Evolutionary conservation across 2,888 invertebrate species (phyloP), one percentile per base, ranked within the genome.

Genomic region (Lasioglossum marginatum): DNA sequence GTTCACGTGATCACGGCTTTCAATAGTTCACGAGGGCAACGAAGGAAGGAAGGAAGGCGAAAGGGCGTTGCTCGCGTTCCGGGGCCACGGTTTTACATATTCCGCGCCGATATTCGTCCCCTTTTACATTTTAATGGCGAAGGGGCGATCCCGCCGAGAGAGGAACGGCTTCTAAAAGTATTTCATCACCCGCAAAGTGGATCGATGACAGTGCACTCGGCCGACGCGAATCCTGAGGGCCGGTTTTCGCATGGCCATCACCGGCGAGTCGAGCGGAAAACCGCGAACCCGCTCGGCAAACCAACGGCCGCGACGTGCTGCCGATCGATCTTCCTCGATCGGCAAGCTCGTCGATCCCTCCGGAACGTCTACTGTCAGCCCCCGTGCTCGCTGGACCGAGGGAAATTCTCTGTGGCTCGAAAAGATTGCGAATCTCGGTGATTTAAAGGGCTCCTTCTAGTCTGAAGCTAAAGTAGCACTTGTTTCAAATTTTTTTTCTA

Each of bases 251-350:
- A 68, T 23, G 74, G 37, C 43, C 57, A 31, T 83, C 48, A 40
- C 40, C 31, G 27, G 45, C 57, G 75, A 77, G 16, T 60, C 74
- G 83, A 66, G 73, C 57, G 77, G 83, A 84, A 82, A 84, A 84
- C 77, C 83, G 68, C 83, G 57, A 34, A 60, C 72, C 72, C 40
- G 57, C 63, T 79, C 43, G 78, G 52, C 71, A 75, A 83, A 83
- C 85, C 84, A 84, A 52, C 68, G 60, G 0, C 10, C 40, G 40
- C 34, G 19, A 37, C 31, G 43, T 37, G 48, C 60, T 8, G 45
- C n/a, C 68, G 37, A 82, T 83, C 76, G 83, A 81, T 81, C 83
- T 34, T 83, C 66, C 23, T 40, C 23, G 43, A 81, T 72, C 71
- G 72, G 31, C 23, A 12, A 14, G 80, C 45, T 45, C 19, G 73